Evolutionary conservation across 2,888 invertebrate genomes (phyloP), one percentile per base, ranked within the genome.

Genomic region (Pilophorus perplexus): DNA sequence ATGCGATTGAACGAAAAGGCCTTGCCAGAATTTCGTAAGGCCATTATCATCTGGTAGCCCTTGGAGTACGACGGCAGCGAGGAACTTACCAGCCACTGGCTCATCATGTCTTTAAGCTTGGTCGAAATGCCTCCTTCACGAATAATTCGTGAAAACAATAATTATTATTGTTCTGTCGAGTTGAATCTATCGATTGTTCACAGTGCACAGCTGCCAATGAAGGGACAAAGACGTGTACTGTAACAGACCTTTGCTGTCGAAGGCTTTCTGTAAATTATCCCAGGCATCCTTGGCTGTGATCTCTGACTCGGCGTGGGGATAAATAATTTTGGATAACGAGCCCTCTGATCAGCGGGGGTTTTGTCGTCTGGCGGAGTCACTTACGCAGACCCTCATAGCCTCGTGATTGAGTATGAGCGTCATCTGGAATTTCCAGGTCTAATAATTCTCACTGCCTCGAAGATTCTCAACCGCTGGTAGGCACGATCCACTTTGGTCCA

Each of bases 51-150:
- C 50, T 37, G 59, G 46, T 28, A 66, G 25, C 12, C 54, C 38
- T 42, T 14, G 44, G 23, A 68, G 38, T 66, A 38, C 55, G n/a
- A 40, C 57, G 1, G 28, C 64, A 1, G 28, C 64, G 14, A 64
- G 22, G 1, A 64, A 38, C 37, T 64, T 38, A 12, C 55, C 52
- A 23, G 55, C 64, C 12, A 64, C 5, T 3, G 18, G 16, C 38
- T 48, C 23, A 57, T 64, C 33, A 20, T 22, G 3, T 16, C 37
- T n/a, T 14, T 22, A 1, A 64, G 23, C 37, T 64, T 3, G 6
- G 55, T 52, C 1, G 54, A n/a, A 64, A 10, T 2, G 37, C 37
- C 22, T 67, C 67, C 44, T 67, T 64, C 0, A 64, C 64, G n/a
- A n/a, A n/a, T n/a, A n/a, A n/a, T n/a, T n/a, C n/a, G n/a, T n/a